Percentiles rank a stretch among this genome's conserved stretches.
Evolutionary conservation across 2,888 invertebrate species (phyloP).

Genomic region (Conchocele bisecta): DNA sequence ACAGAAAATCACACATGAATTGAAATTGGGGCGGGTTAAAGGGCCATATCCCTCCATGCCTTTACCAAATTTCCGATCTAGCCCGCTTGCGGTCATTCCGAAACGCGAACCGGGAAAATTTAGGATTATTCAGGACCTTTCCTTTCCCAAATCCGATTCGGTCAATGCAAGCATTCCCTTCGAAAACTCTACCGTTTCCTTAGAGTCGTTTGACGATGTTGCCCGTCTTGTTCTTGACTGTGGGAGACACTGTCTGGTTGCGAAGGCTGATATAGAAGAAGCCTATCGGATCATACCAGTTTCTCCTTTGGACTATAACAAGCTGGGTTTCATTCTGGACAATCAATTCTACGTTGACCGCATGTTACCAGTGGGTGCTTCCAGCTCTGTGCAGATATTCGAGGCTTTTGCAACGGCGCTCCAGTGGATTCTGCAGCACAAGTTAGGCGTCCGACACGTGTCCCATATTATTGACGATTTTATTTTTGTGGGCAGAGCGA

Average conservation of each 20-base stretch:
- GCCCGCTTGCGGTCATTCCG: conserved; percentile 44
- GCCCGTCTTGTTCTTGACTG: conserved; percentile 5
- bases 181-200: background rate
- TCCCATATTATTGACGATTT: conserved; percentile 41
- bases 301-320: conserved; percentile 35
- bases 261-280: conserved; percentile 55
- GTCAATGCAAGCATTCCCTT: background rate
- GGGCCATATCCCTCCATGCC: conserved; percentile 28
- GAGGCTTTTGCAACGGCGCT: conserved; percentile 17
- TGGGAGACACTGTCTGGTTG: conserved; percentile 28
- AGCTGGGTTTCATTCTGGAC: conserved; percentile 45
- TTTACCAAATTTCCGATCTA: conserved; percentile 28
- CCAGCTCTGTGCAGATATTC: conserved; percentile 11
- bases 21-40: conserved; percentile 10
- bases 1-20: conserved; percentile 24
- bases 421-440: conserved; percentile 21
- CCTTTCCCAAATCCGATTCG: no score
- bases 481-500: conserved; percentile 18
- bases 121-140: conserved; percentile 49
- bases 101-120: conserved; percentile 23
- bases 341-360: conserved; percentile 20
- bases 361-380: conserved; percentile 26
- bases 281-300: conserved; percentile 53
- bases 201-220: conserved; percentile 26
- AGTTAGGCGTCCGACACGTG: conserved; percentile 9